Evolutionary conservation across 2,888 invertebrate genomes (phyloP).

Genomic region (Microctonus hyperodae): DNA sequence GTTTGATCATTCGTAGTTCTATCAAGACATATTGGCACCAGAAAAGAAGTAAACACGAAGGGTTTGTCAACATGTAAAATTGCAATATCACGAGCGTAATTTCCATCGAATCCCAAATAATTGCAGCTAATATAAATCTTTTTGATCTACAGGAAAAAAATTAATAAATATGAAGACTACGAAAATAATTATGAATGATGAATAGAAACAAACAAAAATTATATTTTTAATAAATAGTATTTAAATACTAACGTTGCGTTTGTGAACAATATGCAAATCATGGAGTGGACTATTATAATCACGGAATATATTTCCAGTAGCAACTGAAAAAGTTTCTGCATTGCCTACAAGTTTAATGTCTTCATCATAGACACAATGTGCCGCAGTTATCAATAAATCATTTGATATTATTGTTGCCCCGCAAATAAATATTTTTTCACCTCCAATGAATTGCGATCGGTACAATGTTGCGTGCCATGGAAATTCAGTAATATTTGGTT

Average conservation of each 20-base stretch:
- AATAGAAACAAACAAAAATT: too few relatives aligned
- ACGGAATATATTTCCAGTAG: constrained; percentile 57
- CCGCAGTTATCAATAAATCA: constrained; percentile 60
- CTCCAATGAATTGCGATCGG: constrained; percentile 27
- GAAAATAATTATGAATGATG: too few relatives aligned
- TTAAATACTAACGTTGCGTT: constrained; percentile 37
- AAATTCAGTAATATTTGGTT: constrained; percentile 52
- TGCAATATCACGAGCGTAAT: constrained; percentile 55
- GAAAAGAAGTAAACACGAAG: constrained; percentile 47
- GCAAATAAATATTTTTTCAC: constrained; percentile 53
- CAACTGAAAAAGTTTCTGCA: constrained; percentile 46
- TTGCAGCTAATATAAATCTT: constrained; percentile 49
- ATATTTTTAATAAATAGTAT: too few relatives aligned
- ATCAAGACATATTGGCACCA: constrained; percentile 56
- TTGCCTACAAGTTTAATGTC: constrained; percentile 33
- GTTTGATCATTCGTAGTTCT: constrained; percentile 38
- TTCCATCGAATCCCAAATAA: constrained; percentile 52
- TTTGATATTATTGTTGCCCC: constrained; percentile 60
- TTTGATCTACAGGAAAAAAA: constrained; percentile 55
- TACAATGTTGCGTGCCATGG: constrained; percentile 62
- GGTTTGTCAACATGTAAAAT: constrained; percentile 48
- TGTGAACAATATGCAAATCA: constrained; percentile 43
- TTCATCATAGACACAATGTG: constrained; percentile 61
- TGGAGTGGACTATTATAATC: constrained; percentile 50
- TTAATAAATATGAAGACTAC: background rate